Evolutionary conservation across 2,888 invertebrate species (phyloP), one percentile per base, ranked within the genome.

Genomic region (Pedicia rivosa): DNA sequence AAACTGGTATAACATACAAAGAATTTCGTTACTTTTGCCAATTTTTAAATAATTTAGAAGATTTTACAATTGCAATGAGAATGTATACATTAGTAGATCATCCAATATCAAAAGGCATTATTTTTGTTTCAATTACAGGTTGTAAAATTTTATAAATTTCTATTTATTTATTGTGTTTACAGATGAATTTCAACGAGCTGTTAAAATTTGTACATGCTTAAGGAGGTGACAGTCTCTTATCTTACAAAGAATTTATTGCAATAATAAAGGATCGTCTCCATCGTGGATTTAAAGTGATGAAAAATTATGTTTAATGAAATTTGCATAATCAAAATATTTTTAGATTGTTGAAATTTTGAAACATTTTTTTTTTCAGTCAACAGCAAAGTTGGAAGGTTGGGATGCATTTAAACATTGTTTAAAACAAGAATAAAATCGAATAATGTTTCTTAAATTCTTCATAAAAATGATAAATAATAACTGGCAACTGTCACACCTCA

Each of bases 211-310:
- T 60, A 92, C 92, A 0, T 94, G 94, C 6, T 79, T 82, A 83
- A 36, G 94, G 97, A 57, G 92, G 91, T 6, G 97, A 98, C 63
- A 95, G 94, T 0, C 73, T 88, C 50, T 70, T 97, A 45, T 90
- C 88, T 54, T 95, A 97, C 60, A 78, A 86, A 55, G 97, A 98
- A 64, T 98, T 98, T 62, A 91, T 97, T 44, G 92, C 91, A 37
- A 94, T 97, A 50, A 97, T 98, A 95, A 92, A 91, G 65, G 95
- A 97, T 62, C 72, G 95, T 29, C 66, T 95, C 40, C 92, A 94
- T 59, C 69, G 97, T 41, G 95, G 95, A 34, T 88, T 94, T 56
- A 90, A 87, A 74, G 88, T 87, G 68, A 56, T 51, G 44, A 50
- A 50, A n/a, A n/a, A n/a, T n/a, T n/a, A n/a, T n/a, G n/a, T n/a